These are phyloP conservation scores for Arctopsyche grandis DNA, from an alignment of 1,140 invertebrate species.

Conservation along the genomic window DNA sequence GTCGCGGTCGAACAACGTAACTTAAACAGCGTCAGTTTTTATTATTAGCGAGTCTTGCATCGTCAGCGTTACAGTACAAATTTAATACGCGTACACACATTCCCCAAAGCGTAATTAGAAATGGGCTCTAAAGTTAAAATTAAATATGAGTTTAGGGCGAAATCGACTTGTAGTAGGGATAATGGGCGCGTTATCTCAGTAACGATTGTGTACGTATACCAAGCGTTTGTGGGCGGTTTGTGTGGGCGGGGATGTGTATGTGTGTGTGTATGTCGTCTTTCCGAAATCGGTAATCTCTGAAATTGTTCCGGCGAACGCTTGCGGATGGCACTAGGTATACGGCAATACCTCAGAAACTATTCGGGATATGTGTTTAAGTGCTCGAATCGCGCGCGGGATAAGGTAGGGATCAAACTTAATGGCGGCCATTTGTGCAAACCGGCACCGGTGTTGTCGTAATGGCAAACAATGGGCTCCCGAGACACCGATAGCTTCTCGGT, in stretches of 20 bases:
- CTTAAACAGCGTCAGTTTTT: too few relatives aligned
- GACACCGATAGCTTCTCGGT: too few relatives aligned
- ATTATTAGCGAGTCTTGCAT: too few relatives aligned
- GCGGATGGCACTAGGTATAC: too few relatives aligned
- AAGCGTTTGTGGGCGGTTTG: neutral
- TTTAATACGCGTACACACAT: too few relatives aligned
- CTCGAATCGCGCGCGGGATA: neutral
- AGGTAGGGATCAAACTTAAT: conserved; percentile 3
- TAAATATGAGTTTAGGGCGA: too few relatives aligned
- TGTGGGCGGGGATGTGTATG: too few relatives aligned
- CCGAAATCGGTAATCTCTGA: neutral
- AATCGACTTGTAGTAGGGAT: neutral
- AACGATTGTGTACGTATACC: neutral
- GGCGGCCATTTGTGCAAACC: neutral
- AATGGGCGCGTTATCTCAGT: neutral
- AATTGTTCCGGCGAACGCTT: neutral
- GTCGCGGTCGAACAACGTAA: too few relatives aligned
- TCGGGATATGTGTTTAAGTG: neutral
- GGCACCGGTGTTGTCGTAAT: neutral
- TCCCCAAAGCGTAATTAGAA: too few relatives aligned
- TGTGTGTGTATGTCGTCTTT: neutral
- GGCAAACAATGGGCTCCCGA: neutral
- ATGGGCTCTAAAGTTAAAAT: too few relatives aligned
- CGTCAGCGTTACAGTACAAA: too few relatives aligned
- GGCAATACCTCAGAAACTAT: neutral